phyloP scores from a whole-genome alignment of 2,113 vertebrate species.

The Trachemys scripta region DNA sequence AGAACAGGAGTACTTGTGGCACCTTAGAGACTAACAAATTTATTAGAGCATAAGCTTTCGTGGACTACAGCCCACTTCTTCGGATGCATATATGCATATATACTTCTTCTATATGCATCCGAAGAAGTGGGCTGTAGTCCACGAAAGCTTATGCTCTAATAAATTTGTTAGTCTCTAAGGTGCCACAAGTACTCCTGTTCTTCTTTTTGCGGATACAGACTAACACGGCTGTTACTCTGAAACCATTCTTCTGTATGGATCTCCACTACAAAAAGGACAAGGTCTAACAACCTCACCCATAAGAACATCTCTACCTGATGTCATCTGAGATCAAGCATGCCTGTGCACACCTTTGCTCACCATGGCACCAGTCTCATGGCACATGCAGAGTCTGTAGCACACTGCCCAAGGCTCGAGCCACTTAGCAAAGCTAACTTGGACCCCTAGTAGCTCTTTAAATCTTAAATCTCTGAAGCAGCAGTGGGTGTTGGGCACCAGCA shows the following conservation, averaged over 20 bases:
- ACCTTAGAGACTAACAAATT: too few relatives aligned
- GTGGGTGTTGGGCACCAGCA: background rate
- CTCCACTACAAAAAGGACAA: background rate
- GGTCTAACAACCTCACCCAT: background rate
- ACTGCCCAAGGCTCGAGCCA: background rate
- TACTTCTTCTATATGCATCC: too few relatives aligned
- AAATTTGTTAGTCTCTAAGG: too few relatives aligned
- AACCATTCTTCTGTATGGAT: background rate
- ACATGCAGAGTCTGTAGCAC: background rate
- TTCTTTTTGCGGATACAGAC: too few relatives aligned
- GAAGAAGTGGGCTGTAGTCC: too few relatives aligned
- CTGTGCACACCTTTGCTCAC: background rate
- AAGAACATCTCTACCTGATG: background rate
- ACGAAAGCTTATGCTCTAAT: too few relatives aligned
- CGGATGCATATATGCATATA: too few relatives aligned
- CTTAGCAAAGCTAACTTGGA: background rate
- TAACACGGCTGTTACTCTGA: too few relatives aligned
- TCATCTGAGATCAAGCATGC: background rate
- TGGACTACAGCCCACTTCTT: too few relatives aligned
- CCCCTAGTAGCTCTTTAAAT: background rate
- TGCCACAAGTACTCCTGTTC: too few relatives aligned
- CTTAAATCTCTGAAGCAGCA: background rate
- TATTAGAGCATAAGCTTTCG: too few relatives aligned
- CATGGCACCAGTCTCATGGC: background rate
- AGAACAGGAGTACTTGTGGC: too few relatives aligned